Evolutionary conservation across 1,140 invertebrate species (phyloP).

Genomic region (Linepithema humile): DNA sequence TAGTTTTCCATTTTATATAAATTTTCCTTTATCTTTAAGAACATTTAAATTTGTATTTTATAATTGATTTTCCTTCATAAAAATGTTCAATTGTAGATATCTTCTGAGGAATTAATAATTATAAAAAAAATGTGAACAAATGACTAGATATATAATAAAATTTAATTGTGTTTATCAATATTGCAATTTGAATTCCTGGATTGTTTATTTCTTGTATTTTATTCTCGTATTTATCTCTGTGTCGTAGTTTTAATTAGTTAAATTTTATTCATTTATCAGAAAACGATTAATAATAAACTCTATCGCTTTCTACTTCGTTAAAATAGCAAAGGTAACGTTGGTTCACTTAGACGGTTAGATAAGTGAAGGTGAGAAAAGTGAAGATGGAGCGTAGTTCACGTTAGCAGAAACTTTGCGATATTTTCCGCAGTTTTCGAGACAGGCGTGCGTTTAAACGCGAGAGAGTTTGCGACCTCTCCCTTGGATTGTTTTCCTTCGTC

Average conservation of each 20-base stretch:
- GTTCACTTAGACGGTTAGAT: slow-evolving; percentile 14
- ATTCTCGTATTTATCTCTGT: neutral
- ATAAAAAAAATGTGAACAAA: neutral
- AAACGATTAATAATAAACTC: neutral
- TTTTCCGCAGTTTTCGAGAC: slow-evolving; percentile 55
- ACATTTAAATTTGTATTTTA: neutral
- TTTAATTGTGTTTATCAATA: neutral
- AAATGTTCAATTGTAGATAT: neutral
- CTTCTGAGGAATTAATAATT: neutral
- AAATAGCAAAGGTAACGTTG: neutral
- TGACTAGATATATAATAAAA: neutral
- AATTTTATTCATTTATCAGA: neutral
- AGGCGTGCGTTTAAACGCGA: slow-evolving; percentile 44
- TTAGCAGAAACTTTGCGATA: slow-evolving; percentile 43
- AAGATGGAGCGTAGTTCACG: slow-evolving; percentile 35
- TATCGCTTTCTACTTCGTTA: neutral
- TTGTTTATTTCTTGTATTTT: neutral
- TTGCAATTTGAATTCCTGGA: neutral
- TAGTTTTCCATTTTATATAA: no score
- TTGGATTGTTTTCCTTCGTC: slow-evolving; percentile 60
- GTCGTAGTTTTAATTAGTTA: no score
- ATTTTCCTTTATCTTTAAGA: neutral
- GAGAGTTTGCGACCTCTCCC: slow-evolving; percentile 45
- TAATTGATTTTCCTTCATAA: neutral
- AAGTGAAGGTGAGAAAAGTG: slow-evolving; percentile 48